Base-by-base conservation (phyloP, 2,888 invertebrate species). In the Himalopsyche anomala region DNA sequence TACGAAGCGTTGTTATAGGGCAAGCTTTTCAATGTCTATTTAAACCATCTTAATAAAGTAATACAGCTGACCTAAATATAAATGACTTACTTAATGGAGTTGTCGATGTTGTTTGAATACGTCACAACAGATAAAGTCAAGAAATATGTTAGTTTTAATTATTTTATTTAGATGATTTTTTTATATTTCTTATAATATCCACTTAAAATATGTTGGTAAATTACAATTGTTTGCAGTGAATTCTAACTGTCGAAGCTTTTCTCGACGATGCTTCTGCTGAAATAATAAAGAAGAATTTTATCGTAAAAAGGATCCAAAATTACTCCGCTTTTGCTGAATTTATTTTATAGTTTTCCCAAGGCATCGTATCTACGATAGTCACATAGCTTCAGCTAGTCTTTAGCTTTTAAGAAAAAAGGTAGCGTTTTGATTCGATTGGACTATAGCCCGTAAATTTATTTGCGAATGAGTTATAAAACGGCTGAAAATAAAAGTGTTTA, bases 371-470 rank as follows among this genome's bases (percentile, higher is more conserved):
- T 9, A 11, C 62, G 62, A 62, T 62, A 62, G 62, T 62, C 62
- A 62, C 62, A 62, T 62, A 62, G 19, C 19, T 62, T 62, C 62
- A 62, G 62, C 62, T 19, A 62, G 62, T 62, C 62, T 62, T 19
- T 62, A 28, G 62, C 62, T 62, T 62, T 62, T 62, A 62, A 62
- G 62, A 62, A 62, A 62, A 56, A 62, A 62, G 62, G 62, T 62
- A 62, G 19, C 19, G 62, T 62, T 62, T 62, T 62, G 62, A 62
- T 62, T 62, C 62, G 62, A 62, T 62, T 62, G 62, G 62, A 62
- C 62, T 62, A 19, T 62, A 11, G 62, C 19, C 62, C 62, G 62
- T 62, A 62, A 62, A 62, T 62, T 62, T 62, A 62, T 62, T 62
- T 62, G n/a, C 19, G 62, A 62, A 62, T 62, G 62, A 62, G 62